phyloP scores from a whole-genome alignment of 2,888 invertebrate species.

The Zygaena filipendulae region DNA sequence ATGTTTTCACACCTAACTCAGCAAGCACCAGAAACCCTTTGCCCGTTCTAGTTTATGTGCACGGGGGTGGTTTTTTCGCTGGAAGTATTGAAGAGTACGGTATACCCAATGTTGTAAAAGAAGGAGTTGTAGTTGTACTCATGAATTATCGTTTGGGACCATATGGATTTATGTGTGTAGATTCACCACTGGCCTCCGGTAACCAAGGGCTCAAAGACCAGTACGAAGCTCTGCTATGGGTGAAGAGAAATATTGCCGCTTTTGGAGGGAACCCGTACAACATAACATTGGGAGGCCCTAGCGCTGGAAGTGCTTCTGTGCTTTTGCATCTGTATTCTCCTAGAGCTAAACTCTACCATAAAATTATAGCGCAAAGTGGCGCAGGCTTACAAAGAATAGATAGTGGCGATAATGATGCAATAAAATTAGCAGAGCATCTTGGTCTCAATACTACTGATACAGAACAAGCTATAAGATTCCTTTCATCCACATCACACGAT shows the following conservation, averaged over 20 bases:
- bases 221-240: conserved; percentile 24
- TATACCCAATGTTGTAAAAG: conserved; percentile 13
- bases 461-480: conserved; percentile 21
- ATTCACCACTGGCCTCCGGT: conserved; percentile 24
- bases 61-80: conserved; percentile 35
- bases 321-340: conserved; percentile 22
- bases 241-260: conserved; percentile 23
- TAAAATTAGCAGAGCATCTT: conserved; percentile 22
- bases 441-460: conserved; percentile 21
- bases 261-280: conserved; percentile 24
- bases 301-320: conserved; percentile 22
- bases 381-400: conserved; percentile 20
- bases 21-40: conserved; percentile 18
- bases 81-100: conserved; percentile 28
- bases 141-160: conserved; percentile 26
- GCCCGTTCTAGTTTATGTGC: conserved; percentile 41
- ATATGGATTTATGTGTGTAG: conserved; percentile 26
- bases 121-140: conserved; percentile 23
- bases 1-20: conserved; percentile 64
- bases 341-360: conserved; percentile 21
- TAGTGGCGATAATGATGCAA: conserved; percentile 16
- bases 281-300: conserved; percentile 25
- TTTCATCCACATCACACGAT: conserved; percentile 12
- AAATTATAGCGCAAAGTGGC: conserved; percentile 26
- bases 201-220: conserved; percentile 31